Base-by-base conservation (phyloP, 2,113 vertebrate genomes). In the human region DNA sequence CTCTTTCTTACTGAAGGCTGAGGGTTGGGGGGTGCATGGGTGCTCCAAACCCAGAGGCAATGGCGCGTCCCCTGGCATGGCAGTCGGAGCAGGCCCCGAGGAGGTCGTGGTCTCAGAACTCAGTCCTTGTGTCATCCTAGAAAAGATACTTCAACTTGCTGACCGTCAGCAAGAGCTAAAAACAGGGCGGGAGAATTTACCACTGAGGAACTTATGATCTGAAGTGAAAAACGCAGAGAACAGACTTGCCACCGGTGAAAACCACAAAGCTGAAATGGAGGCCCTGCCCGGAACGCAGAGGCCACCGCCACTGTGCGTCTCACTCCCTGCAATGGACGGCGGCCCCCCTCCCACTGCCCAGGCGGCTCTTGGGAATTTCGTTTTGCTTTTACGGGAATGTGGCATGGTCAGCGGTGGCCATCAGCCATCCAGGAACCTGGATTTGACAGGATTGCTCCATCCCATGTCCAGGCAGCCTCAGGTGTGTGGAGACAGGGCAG, bases 251-350 rank as follows among this genome's bases (percentile, higher is more conserved):
- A 32, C 40, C 27, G 0, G 82, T 12, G 40, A 45, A 30, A 40
- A 50, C 80, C 52, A 6, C 35, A 9, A 9, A 38, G 32, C 68
- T 5, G 68, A 72, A 18, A 72, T 20, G 35, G 35, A 72, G 68
- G 17, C 68, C 1, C 0, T 9, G 17, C 18, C 68, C 1, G 1
- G 68, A n/a, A 20, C 4, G 3, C 35, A 22, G 68, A 70, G 66
- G 35, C 35, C 17, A 3, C 17, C 1, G 1, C 35, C 16, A 0
- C 16, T 20, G 35, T 5, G n/a, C 8, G 3, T 72, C 68, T 38
- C 68, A 17, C 0, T 32, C 32, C 64, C 64, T 68, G 30, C 32
- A 6, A 2, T 6, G 66, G 32, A 35, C 1, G 6, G 32, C 6
- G 6, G 64, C 12, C 66, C 32, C 59, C 66, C 32, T 68, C 32